Base-by-base conservation (phyloP, 2,113 vertebrate species). In the Rynchops niger region DNA sequence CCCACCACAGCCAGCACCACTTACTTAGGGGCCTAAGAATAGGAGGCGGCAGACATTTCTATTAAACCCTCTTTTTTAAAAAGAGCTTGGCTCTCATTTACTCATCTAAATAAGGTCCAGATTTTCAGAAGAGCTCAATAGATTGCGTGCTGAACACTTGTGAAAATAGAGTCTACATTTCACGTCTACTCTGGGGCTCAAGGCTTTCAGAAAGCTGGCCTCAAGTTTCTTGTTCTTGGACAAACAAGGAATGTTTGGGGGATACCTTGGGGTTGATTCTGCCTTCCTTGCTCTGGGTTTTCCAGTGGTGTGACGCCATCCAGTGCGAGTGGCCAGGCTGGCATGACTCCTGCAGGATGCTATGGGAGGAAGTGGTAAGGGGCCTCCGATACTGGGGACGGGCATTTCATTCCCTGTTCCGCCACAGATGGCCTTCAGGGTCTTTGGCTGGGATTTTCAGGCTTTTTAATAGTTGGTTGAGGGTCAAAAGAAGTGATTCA, bases 141-240 rank as follows among this genome's bases (percentile, higher is more conserved):
- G 94, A 86, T 95, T 96, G 91, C 78, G 34, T 95, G 93, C 95
- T 67, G 95, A 97, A 91, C 95, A 95, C 95, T 96, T 97, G 94
- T 96, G 96, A 94, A 97, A 97, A 97, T 91, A 97, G 77, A 94
- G 94, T 73, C 93, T 88, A 62, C 84, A 55, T 96, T 96, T 97
- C 93, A 90, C 3, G 0, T 94, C 94, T 95, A 83, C 82, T 85
- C 85, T 59, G 93, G 82, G 95, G 89, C 91, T 96, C 89, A 7
- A 61, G 84, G 67, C 55, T 95, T 38, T 15, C 87, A 91, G 78
- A 90, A 81, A 62, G 22, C 47, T 34, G 63, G 78, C 89, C 86
- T 97, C 70, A 11, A 19, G 36, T 94, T 95, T 95, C 94, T 93
- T 69, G 72, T 87, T 95, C 94, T 95, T 95, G 90, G 92, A 90